These are phyloP conservation scores for Agelas oroides DNA, from an alignment of 37 sponge, comb jelly and placozoan genomes.

Conservation along the genomic window DNA sequence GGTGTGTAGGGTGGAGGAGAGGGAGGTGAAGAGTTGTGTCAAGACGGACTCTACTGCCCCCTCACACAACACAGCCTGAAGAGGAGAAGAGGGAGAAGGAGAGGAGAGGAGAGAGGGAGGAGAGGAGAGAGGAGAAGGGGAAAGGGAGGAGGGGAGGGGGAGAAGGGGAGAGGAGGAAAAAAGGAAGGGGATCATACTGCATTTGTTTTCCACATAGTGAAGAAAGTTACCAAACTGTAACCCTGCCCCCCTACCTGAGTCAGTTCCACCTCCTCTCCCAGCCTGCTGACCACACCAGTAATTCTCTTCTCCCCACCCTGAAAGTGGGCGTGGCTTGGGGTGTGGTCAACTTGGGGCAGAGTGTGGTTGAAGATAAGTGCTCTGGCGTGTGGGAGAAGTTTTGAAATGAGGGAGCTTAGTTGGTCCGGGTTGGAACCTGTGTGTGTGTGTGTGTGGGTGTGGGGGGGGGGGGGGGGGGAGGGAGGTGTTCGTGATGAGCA, in stretches of 20 bases:
- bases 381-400: conserved; percentile 42
- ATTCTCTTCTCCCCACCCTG: background rate
- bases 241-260: conserved; percentile 38
- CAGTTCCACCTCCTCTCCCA: conserved; percentile 50
- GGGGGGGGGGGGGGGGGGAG: background rate
- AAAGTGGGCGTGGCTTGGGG: background rate
- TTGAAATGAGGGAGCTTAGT: conserved; percentile 39
- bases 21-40: conserved; percentile 16
- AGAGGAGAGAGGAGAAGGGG: too few relatives aligned
- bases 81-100: too few relatives aligned
- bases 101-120: too few relatives aligned
- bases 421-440: conserved; percentile 48
- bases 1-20: conserved; percentile 37
- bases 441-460: background rate
- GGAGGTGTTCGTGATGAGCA: too few relatives aligned
- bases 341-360: background rate
- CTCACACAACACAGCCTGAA: conserved; percentile 57
- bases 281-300: conserved; percentile 36
- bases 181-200: too few relatives aligned
- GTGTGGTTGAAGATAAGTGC: conserved; percentile 35
- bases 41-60: conserved; percentile 55
- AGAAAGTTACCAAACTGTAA: too few relatives aligned
- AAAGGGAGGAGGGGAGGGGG: too few relatives aligned
- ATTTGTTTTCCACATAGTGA: too few relatives aligned
- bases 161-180: too few relatives aligned